Evolutionary conservation across 1,140 invertebrate genomes (phyloP).

Genomic region (Lordiphosa stackelbergi): DNA sequence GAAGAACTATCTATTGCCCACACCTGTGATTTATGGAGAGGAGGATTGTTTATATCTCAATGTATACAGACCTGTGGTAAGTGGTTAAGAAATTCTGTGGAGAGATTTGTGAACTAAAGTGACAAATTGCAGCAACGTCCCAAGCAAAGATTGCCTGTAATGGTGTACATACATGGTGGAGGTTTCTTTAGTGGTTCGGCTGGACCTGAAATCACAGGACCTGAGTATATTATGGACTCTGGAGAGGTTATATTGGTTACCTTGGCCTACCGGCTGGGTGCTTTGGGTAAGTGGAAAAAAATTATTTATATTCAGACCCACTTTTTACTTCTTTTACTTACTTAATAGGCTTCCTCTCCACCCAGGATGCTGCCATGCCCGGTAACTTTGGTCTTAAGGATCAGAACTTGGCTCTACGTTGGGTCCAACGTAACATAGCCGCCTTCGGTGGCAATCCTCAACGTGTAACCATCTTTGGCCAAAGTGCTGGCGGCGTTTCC

Average conservation of each 20-base stretch:
- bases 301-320: too few relatives aligned
- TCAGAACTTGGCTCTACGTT: constrained; percentile 79
- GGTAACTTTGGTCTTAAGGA: constrained; percentile 82
- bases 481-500: constrained; percentile 79
- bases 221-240: constrained; percentile 77
- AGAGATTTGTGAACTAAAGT: neutral
- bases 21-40: constrained; percentile 52
- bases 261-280: constrained; percentile 65
- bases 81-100: neutral
- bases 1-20: constrained; percentile 70
- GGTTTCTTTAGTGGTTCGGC: constrained; percentile 77
- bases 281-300: constrained; percentile 49
- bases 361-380: constrained; percentile 63
- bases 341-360: constrained; percentile 70
- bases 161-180: constrained; percentile 78
- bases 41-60: constrained; percentile 83
- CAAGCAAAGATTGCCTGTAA: constrained; percentile 65
- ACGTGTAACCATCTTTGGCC: constrained; percentile 80
- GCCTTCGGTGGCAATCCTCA: constrained; percentile 77
- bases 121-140: constrained; percentile 1
- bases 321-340: too few relatives aligned
- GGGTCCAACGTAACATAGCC: constrained; percentile 73
- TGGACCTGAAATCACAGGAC: constrained; percentile 58
- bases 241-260: constrained; percentile 66
- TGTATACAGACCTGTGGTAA: constrained; percentile 80